Evolutionary conservation across 2,888 invertebrate species (phyloP).

Genomic region (Dysmachus trigonus): DNA sequence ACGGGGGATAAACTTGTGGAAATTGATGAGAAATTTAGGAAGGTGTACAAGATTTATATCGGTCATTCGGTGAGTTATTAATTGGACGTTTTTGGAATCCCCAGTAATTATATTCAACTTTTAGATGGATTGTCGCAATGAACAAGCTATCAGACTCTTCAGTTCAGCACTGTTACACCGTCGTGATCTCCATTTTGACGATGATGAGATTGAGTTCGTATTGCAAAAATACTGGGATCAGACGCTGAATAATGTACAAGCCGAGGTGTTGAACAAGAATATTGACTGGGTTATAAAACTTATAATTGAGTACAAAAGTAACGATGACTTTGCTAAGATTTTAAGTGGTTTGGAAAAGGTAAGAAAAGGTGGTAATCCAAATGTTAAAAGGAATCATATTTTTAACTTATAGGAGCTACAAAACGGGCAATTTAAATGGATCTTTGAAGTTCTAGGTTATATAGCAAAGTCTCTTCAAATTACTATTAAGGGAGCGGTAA

Average conservation of each 20-base stretch:
- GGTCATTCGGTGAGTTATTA: slow-evolving; percentile 58
- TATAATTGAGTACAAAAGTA: slow-evolving; percentile 56
- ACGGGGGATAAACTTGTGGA: slow-evolving; percentile 43
- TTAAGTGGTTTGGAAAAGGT: slow-evolving; percentile 45
- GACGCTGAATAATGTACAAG: slow-evolving; percentile 55
- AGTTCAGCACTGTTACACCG: slow-evolving; percentile 57
- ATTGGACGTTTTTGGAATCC: neutral
- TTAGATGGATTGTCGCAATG: slow-evolving; percentile 59
- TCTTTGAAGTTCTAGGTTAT: slow-evolving; percentile 54
- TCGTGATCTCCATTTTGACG: slow-evolving; percentile 57
- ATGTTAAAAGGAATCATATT: neutral
- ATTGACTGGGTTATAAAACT: slow-evolving; percentile 53
- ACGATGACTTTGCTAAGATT: slow-evolving; percentile 56
- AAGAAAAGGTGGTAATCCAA: neutral
- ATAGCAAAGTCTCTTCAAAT: slow-evolving; percentile 59
- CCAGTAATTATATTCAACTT: neutral
- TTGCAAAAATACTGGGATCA: slow-evolving; percentile 60
- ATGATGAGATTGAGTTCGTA: slow-evolving; percentile 61
- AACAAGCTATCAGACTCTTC: slow-evolving; percentile 58
- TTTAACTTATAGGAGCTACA: slow-evolving; percentile 34
- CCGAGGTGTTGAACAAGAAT: slow-evolving; percentile 50
- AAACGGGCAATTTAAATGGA: slow-evolving; percentile 52
- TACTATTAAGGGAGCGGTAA: slow-evolving; percentile 60
- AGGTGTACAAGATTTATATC: slow-evolving; percentile 61
- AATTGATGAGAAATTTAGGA: slow-evolving; percentile 57